These are phyloP conservation scores for Paelopatides confundens DNA, from an alignment of 53 echinoderm and acorn worm genomes.

Conservation along the genomic window DNA sequence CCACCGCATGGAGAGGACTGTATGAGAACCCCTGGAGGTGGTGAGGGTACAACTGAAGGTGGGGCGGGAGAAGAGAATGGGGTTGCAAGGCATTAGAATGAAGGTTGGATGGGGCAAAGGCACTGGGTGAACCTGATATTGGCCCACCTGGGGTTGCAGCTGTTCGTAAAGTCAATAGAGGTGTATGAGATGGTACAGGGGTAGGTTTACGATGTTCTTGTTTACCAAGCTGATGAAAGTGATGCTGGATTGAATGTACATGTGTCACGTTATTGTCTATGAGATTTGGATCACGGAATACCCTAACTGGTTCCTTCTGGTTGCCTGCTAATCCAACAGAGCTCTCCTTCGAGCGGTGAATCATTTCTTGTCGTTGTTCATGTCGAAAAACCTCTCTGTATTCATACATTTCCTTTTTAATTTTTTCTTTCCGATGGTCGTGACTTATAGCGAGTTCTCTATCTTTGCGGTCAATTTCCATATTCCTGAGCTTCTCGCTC, in stretches of 20 bases:
- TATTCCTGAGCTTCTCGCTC: neutral
- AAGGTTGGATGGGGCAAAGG: conserved; percentile 81
- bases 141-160: conserved; percentile 44
- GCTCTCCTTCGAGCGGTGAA: neutral
- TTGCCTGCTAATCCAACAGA: neutral
- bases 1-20: neutral
- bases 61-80: conserved; percentile 80
- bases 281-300: conserved; percentile 95
- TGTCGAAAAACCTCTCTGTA: neutral
- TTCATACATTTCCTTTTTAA: neutral
- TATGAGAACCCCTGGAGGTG: conserved; percentile 37
- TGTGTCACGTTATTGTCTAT: conserved; percentile 86
- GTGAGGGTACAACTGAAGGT: conserved; percentile 66
- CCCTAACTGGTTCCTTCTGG: conserved; percentile 75
- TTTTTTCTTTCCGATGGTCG: neutral
- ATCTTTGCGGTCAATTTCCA: neutral
- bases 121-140: conserved; percentile 80
- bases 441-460: neutral
- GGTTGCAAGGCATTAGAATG: conserved; percentile 36
- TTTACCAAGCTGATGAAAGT: conserved; percentile 54
- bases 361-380: neutral
- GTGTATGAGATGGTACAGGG: conserved; percentile 72
- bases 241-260: conserved; percentile 95
- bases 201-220: conserved; percentile 35
- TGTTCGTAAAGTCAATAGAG: conserved; percentile 72